These are phyloP conservation scores for Galeopterus variegatus DNA, from an alignment of 2,113 vertebrate genomes.

Conservation along the genomic window DNA sequence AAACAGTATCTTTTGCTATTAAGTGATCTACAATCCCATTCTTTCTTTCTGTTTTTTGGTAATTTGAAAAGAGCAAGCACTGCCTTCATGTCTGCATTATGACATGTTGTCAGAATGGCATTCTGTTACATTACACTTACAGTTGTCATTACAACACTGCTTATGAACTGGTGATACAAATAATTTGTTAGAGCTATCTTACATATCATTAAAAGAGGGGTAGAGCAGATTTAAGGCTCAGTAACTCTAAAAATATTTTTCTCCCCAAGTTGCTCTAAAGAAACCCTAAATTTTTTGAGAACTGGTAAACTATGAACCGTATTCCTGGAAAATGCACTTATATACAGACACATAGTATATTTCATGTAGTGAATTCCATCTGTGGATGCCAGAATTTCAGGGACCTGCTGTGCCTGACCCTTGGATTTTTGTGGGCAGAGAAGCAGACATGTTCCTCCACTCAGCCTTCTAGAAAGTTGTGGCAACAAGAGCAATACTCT, in stretches of 20 bases:
- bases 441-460: background rate
- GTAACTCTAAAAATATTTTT: background rate
- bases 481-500: no score
- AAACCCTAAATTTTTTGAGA: background rate
- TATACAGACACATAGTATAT: rapidly evolving
- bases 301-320: background rate
- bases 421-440: background rate
- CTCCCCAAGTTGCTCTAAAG: no score
- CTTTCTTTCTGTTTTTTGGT: background rate
- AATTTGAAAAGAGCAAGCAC: background rate
- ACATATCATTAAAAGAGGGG: rapidly evolving
- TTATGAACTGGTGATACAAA: background rate
- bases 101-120: no score
- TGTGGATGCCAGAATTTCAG: rapidly evolving
- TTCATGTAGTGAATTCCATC: rapidly evolving
- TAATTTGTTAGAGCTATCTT: background rate
- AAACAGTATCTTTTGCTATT: background rate
- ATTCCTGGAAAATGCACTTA: background rate
- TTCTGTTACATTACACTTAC: no score
- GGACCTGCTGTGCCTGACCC: background rate
- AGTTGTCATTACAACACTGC: no score
- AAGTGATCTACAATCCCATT: rapidly evolving
- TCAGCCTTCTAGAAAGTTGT: background rate
- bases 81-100: rapidly evolving
- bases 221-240: background rate